A percentile compares a stretch with the other conserved stretches of the same genome.
Conservation (phyloP, 2,888 invertebrate species). For the Troglohyphantes excavatus region DNA sequence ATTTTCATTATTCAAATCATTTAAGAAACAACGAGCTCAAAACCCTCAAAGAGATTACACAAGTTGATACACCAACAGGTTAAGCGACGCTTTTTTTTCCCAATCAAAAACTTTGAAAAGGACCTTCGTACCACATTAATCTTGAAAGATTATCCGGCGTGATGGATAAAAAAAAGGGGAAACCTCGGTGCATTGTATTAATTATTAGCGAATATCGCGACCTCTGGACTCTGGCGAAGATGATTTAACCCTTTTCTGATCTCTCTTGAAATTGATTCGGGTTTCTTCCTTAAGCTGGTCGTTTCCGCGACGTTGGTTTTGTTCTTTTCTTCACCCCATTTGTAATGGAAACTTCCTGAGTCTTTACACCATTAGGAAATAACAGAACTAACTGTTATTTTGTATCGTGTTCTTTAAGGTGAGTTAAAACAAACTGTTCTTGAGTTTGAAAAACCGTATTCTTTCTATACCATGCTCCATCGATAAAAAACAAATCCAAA, state of each 20-base stretch:
- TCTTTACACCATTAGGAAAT: too few species aligned
- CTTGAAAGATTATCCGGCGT: constrained; percentile 38
- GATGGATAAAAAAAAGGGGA: constrained; percentile 18
- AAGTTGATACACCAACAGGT: too few species aligned
- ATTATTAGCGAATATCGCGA: constrained; percentile 26
- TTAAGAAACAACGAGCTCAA: too few species aligned
- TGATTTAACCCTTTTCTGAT: constrained; percentile 30
- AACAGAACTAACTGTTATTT: too few species aligned
- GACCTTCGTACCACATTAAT: constrained; percentile 32
- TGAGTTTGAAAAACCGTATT: background rate
- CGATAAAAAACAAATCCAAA: background rate
- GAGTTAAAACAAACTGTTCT: too few species aligned
- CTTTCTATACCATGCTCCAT: background rate
- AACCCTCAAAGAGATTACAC: too few species aligned
- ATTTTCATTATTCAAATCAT: too few species aligned
- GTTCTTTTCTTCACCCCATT: constrained; percentile 28
- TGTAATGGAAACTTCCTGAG: constrained; percentile 16
- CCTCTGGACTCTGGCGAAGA: constrained; percentile 2
- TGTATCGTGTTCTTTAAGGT: too few species aligned
- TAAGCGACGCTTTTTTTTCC: background rate
- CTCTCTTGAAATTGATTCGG: constrained; percentile 15
- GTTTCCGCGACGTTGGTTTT: constrained; percentile 25
- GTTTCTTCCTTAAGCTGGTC: constrained; percentile 21
- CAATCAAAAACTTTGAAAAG: background rate
- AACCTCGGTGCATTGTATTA: constrained; percentile 13